Evolutionary conservation across 2,888 invertebrate species (phyloP), one percentile per base, ranked within the genome.

Genomic region (Seladonia tumulorum): DNA sequence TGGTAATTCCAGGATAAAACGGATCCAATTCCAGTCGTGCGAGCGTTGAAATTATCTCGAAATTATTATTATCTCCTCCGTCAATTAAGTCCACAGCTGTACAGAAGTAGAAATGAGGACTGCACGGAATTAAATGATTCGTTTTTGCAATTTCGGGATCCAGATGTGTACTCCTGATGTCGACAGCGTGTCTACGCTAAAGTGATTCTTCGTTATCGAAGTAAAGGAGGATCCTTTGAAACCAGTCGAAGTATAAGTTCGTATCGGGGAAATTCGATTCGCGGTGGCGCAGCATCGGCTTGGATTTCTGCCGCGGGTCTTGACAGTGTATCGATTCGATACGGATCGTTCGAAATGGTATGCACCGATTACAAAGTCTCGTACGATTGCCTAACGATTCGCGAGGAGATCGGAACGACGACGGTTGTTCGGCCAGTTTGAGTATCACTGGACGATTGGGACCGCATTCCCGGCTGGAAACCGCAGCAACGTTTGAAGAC

Each of bases 361-460:
- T 66, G 14, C 29, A 14, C n/a, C 66, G 66, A 76, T 66, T 66
- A 35, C 45, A 47, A 14, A 66, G 76, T n/a, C 22, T n/a, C 29
- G 42, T 7, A 25, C 63, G 63, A 66, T 66, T 39, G 63, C 76
- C 76, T 66, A 66, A 76, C 66, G 76, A 66, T 76, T 66, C 63
- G 53, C 66, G 45, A 22, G 53, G 22, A 18, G 22, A 53, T 53
- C 22, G 18, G 49, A 18, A 47, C 49, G 70, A 8, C 68, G 75
- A 2, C 47, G 29, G n/a, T 5, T 5, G 60, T 22, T 7, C 18
- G 74, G 73, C 39, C 70, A 81, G 91, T 92, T 93, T 93, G 93
- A 94, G 93, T 92, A 92, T 91, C 93, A 93, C 93, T 93, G 93
- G 87, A 89, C 91, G 91, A 92, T 92, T 87, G 92, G 91, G 90